Base-by-base conservation (phyloP, 2,888 invertebrate genomes). In the Boloria euphrosyne region DNA sequence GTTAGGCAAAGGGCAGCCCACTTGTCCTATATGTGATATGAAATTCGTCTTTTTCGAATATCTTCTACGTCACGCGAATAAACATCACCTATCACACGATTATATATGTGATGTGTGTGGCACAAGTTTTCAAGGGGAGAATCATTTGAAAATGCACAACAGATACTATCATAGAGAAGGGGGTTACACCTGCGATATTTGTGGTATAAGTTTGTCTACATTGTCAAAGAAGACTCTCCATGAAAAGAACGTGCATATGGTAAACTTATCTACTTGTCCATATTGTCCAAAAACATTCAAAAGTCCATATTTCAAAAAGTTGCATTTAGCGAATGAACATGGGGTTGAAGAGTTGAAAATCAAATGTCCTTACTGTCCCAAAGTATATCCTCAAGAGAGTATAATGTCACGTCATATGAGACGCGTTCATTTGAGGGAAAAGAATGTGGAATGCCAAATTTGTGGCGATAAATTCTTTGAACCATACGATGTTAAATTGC, bases 331-430 rank as follows among this genome's bases (percentile, higher is more conserved):
- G 0, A 91, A 92, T 27, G 83, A 87, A 0, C 91, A 92, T 49
- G 86, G 86, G 0, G 84, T 90, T 0, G 90, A 90, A 57, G 91
- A 91, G 68, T 67, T 92, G n/a, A 90, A 85, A 69, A 88, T 92
- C 4, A 89, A 89, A 62, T 92, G 91, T 50, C 90, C 89, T 0
- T 86, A 86, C 59, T 90, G 94, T 78, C 85, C 93, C 52, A 91
- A 89, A 74, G 83, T 92, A 0, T 92, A 83, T 47, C 90, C 90
- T 0, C 90, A 90, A 70, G 93, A 93, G 77, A 93, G 94, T 54
- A 93, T 94, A 0, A 89, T 94, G 83, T 94, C 93, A 0, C 84
- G 94, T 52, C 94, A 94, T 66, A 93, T 94, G 93, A 89, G 94
- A 53, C 85, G 93, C 0, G 93, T 94, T 0, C 94, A 94, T 74